Base-by-base conservation (phyloP, 1,140 invertebrate species). In the Subanguina moxae region DNA sequence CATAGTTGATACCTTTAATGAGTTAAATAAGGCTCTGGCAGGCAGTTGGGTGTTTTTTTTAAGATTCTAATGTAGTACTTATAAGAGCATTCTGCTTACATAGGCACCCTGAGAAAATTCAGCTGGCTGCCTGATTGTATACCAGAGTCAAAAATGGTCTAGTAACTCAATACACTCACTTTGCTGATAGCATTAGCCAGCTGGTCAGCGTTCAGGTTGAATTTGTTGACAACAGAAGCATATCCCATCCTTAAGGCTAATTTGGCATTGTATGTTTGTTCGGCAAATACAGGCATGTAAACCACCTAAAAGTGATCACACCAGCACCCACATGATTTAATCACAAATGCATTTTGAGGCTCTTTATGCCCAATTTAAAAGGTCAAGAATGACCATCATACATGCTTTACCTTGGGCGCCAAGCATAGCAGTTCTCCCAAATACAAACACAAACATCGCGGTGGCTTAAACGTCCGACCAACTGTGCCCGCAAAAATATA, bases 251-350 rank as follows among this genome's bases (percentile, higher is more conserved):
- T 8, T 19, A 28, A 64, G 28, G 66, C 62, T 32, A 82, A 57
- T 43, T 64, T 48, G 13, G 82, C 74, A 45, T 70, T 77, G 27
- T 56, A 77, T 32, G 75, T 71, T 59, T 65, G 62, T 17, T 72
- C 68, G 25, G 78, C 77, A 52, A 73, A 74, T 32, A 57, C 46
- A 13, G 43, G n/a, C 48, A 68, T 68, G n/a, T 62, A 64, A 23
- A 69, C 66, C 23, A 38, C 32, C 32, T 38, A 38, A 38, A 38
- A 38, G 11, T 38, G 32, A 38, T 38, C 32, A 38, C 3, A n/a
- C n/a, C n/a, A n/a, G n/a, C n/a, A n/a, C n/a, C n/a, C n/a, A n/a
- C n/a, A n/a, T n/a, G n/a, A n/a, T n/a, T n/a, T n/a, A n/a, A n/a
- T n/a, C n/a, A n/a, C n/a, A n/a, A n/a, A n/a, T n/a, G n/a, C n/a